Base-by-base conservation (phyloP, 2,888 invertebrate species). In the Abrostola triplasia region DNA sequence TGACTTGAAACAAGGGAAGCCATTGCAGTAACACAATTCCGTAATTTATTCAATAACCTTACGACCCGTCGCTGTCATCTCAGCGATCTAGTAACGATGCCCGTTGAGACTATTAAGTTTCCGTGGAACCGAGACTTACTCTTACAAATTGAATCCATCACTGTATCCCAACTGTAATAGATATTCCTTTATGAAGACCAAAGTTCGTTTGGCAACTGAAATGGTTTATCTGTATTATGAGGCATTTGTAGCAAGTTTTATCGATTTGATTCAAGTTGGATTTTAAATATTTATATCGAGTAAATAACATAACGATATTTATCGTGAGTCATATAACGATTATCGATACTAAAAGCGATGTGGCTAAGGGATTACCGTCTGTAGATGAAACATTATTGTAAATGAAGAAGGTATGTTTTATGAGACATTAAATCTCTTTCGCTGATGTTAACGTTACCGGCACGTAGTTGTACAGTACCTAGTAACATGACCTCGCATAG, bases 31-130 rank as follows among this genome's bases (percentile, higher is more conserved):
- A 49, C 44, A 63, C 38, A 47, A 59, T 59, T 52, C 52, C 36
- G 59, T 65, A 72, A 62, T 68, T 63, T 69, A 77, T 73, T 68
- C 59, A 62, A 78, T 73, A 78, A 67, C 67, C 63, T 61, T 36
- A 57, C 64, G 70, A 70, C 54, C 62, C 65, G 42, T 40, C 63
- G 61, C 48, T 62, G 70, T 60, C 64, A 55, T 53, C 52, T 51
- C 61, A 47, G 53, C 58, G 53, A 65, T 74, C 58, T 49, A 64
- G 64, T 75, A 70, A 70, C 72, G 53, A 73, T 63, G 59, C 56
- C 76, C 70, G 57, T 54, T 36, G 79, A 73, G 79, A 76, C 78
- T 77, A 75, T 75, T 77, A 78, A 75, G 70, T 77, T 70, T 75
- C 73, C 61, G 56, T 47, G 57, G 64, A 56, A 64, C 64, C 42